A percentile compares a stretch with the other conserved stretches of the same genome.
Evolutionary conservation across 1,140 invertebrate species (phyloP).

Genomic region (Drosophila pandora): DNA sequence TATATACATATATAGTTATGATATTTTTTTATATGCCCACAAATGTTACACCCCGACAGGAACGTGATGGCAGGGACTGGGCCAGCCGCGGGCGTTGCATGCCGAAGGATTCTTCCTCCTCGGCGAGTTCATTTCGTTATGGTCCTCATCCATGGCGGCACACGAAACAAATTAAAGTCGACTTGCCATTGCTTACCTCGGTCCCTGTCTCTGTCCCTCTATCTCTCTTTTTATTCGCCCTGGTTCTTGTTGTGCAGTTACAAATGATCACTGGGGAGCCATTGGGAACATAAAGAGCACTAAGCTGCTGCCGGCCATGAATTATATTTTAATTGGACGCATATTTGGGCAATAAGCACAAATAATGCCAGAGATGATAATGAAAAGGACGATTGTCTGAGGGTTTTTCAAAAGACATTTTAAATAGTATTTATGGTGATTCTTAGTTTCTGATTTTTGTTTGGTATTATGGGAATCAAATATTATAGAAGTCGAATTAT

Average conservation of each 20-base stretch:
- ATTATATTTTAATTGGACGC: constrained; percentile 77
- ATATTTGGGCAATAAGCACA: constrained; percentile 51
- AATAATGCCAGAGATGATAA: constrained; percentile 33
- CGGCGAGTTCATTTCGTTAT: constrained; percentile 30
- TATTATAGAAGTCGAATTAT: no score
- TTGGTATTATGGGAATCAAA: no score
- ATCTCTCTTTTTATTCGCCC: constrained; percentile 24
- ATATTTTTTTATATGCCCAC: constrained; percentile 71
- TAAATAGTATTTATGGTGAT: constrained; percentile 19
- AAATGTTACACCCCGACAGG: constrained; percentile 44
- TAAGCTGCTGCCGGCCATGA: constrained; percentile 75
- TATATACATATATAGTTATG: constrained; percentile 67
- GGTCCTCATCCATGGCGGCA: constrained; percentile 20
- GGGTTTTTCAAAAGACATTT: background rate
- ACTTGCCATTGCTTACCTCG: constrained; percentile 64
- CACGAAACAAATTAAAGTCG: constrained; percentile 72
- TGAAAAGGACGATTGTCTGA: constrained; percentile 26
- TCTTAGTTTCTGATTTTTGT: background rate
- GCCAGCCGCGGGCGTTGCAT: constrained; percentile 3
- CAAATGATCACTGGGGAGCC: constrained; percentile 75
- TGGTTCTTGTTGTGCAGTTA: constrained; percentile 51
- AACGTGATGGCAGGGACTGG: constrained; percentile 2
- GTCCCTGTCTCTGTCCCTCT: constrained; percentile 16
- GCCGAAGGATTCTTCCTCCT: constrained; percentile 9
- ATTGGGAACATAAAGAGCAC: constrained; percentile 74